Evolutionary conservation across 1,140 invertebrate species (phyloP), one percentile per base, ranked within the genome.

Genomic region (Frieseomelitta varia): DNA sequence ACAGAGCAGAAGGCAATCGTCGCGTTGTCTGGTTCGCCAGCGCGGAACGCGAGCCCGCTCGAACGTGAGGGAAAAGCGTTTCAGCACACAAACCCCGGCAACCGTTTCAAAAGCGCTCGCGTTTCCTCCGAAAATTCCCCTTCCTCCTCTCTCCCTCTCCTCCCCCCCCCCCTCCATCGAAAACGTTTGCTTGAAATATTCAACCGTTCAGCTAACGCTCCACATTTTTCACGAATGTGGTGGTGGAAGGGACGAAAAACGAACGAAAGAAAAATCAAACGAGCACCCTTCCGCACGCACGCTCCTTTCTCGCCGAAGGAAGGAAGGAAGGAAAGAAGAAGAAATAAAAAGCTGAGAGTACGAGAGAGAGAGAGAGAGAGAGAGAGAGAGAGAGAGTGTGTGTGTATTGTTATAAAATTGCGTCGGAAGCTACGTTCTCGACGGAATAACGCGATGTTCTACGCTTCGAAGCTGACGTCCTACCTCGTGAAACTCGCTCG

Each of bases 121-220:
- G 39, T 58, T 84, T 84, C 67, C 55, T 78, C 39, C 75, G 55
- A 51, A 61, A 53, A 27, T 71, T 56, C 27, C 74, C 74, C 39
- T 47, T 47, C 39, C 39, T 47, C 8, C 39, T 47, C 39, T 6
- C 6, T 6, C 6, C 0, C 39, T 39, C 39, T 39, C 34, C 39
- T 39, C 39, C 8, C 39, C 8, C 39, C 8, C 8, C 8, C 39
- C 8, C 39, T 47, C 39, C 39, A 47, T 21, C 47, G 10, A 30
- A 76, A 79, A 84, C 75, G 75, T 79, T 79, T 55, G 55, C 24
- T 56, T 78, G 75, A 79, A 84, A 79, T 78, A 79, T 84, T 84
- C 76, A 79, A 79, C 81, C 81, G 67, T 53, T 53, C 55, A 61
- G 75, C 75, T 84, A 56, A 34, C 73, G 53, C 51, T 76, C 51